phyloP scores from a whole-genome alignment of 2,888 invertebrate genomes.

The Meloe dianella region DNA sequence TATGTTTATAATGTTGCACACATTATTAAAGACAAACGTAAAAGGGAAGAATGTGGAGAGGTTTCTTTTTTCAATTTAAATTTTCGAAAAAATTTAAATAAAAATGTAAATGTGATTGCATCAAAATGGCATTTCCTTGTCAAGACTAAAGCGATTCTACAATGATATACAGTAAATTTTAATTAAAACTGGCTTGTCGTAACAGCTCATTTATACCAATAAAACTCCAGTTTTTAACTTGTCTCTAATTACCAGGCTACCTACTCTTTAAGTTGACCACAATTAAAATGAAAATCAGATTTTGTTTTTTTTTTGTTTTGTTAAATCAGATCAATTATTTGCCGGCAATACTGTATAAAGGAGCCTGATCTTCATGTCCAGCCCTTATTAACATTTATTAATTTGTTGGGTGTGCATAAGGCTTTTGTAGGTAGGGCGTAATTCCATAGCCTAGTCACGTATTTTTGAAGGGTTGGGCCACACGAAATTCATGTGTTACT shows the following conservation, averaged over 20 bases:
- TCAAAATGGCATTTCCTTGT: conserved; percentile 28
- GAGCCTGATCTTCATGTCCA: conserved; percentile 26
- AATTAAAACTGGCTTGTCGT: conserved; percentile 16
- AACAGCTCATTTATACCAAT: conserved; percentile 14
- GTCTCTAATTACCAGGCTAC: conserved; percentile 8
- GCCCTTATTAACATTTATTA: conserved; percentile 44
- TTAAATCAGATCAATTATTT: background rate
- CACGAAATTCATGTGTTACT: conserved; percentile 45
- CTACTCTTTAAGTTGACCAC: background rate
- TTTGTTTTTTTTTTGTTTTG: too few relatives aligned
- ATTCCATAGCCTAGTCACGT: conserved; percentile 37
- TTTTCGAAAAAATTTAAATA: conserved; percentile 24
- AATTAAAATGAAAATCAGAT: background rate
- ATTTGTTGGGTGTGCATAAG: conserved; percentile 30
- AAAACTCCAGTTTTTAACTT: conserved; percentile 7
- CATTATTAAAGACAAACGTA: conserved; percentile 16
- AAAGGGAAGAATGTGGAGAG: background rate
- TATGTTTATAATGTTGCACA: conserved; percentile 12
- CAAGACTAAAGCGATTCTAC: too few relatives aligned
- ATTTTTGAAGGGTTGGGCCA: conserved; percentile 44
- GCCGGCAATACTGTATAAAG: background rate
- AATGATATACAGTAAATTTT: conserved; percentile 17
- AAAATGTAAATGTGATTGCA: conserved; percentile 39
- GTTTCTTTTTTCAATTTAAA: background rate
- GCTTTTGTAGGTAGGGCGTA: conserved; percentile 28